phyloP scores from a whole-genome alignment of 2,113 vertebrate genomes.

The Colinus virginianus region DNA sequence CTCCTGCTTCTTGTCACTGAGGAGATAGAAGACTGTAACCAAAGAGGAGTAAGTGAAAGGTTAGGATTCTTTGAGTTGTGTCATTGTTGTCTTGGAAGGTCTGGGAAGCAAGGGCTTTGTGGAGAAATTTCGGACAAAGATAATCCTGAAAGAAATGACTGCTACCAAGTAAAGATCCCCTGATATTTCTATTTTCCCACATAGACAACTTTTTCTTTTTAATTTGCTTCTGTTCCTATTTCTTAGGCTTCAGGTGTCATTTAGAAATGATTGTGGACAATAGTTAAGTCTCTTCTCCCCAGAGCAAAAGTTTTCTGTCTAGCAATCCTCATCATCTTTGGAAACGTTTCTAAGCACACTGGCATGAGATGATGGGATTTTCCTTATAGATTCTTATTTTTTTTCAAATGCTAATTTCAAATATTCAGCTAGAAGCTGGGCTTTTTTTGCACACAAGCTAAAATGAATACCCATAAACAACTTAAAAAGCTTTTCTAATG shows the following conservation, averaged over 20 bases:
- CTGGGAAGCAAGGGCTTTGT: neutral
- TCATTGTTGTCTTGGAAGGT: neutral
- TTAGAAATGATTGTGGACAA: neutral
- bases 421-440: neutral
- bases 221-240: neutral
- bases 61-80: neutral
- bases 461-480: neutral
- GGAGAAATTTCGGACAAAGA: neutral
- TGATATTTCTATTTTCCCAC: neutral
- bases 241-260: neutral
- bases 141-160: neutral
- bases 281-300: neutral
- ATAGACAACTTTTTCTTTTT: neutral
- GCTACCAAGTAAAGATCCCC: neutral
- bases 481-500: conserved; percentile 19
- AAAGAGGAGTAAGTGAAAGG: neutral
- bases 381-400: neutral
- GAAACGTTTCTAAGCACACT: neutral
- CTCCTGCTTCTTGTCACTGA: neutral
- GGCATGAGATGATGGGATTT: neutral
- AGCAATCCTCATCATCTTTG: neutral
- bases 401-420: conserved; percentile 25
- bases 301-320: neutral
- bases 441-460: neutral
- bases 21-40: neutral